Evolutionary conservation across 2,888 invertebrate species (phyloP).

Genomic region (Mellilla xanthometata): DNA sequence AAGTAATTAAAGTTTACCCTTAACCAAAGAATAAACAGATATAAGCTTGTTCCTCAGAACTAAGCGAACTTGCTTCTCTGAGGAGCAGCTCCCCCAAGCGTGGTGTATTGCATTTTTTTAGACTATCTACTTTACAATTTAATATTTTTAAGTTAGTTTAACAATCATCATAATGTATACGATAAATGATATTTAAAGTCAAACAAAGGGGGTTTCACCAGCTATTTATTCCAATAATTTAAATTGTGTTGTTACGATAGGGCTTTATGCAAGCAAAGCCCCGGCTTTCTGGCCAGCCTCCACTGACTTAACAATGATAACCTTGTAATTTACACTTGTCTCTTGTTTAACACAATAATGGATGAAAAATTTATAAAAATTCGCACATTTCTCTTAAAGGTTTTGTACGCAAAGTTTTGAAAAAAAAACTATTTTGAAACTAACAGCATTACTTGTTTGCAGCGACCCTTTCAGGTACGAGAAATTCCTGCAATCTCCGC

Average conservation of each 20-base stretch:
- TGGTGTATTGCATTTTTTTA: too few species aligned
- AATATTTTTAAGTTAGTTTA: too few species aligned
- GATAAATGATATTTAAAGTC: too few species aligned
- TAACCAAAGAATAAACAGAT: too few species aligned
- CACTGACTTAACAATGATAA: constrained; percentile 18
- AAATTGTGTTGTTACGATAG: constrained; percentile 36
- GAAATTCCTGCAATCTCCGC: constrained; percentile 40
- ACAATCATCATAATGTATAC: too few species aligned
- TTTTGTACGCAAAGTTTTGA: too few species aligned
- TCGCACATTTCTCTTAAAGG: too few species aligned
- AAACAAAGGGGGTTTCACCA: constrained; percentile 3
- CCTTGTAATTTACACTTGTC: constrained; percentile 13
- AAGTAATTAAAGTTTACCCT: too few species aligned
- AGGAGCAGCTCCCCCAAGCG: too few species aligned
- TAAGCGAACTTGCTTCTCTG: too few species aligned
- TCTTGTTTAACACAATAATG: constrained; percentile 6
- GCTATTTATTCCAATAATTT: constrained; percentile 45
- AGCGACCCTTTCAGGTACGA: constrained; percentile 35
- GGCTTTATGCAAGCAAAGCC: constrained; percentile 33
- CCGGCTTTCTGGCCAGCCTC: constrained; percentile 22
- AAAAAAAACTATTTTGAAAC: constrained; percentile 3
- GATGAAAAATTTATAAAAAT: neutral
- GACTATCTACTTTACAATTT: too few species aligned
- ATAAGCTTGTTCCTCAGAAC: too few species aligned
- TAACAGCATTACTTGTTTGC: constrained; percentile 31